Percentiles rank a stretch among this genome's conserved stretches.
Conservation (phyloP, 2,888 invertebrate genomes). For the Philereme transversata region DNA sequence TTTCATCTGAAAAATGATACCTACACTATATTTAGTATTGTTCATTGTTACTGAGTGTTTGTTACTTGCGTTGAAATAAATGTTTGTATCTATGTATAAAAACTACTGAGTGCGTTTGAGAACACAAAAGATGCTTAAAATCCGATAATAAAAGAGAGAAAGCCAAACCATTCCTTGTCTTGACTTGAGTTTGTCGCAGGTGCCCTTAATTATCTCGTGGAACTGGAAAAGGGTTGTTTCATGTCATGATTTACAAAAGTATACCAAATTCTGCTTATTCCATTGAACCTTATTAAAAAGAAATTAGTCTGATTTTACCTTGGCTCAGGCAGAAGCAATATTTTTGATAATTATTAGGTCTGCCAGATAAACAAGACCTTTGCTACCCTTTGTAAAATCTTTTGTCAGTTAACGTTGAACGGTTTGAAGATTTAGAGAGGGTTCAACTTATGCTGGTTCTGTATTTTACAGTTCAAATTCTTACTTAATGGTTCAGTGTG, state of each 20-base stretch:
- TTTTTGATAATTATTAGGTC: conserved; percentile 34
- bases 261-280: background rate
- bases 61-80: too few relatives aligned
- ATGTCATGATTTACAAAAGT: conserved; percentile 29
- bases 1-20: too few relatives aligned
- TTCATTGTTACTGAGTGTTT: too few relatives aligned
- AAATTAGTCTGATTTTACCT: conserved; percentile 4
- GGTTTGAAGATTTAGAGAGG: conserved; percentile 24
- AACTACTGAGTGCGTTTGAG: too few relatives aligned
- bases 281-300: conserved; percentile 11
- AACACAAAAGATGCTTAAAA: background rate
- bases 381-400: conserved; percentile 31
- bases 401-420: conserved; percentile 25
- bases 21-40: too few relatives aligned
- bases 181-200: conserved; percentile 43
- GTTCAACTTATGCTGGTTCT: conserved; percentile 33
- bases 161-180: conserved; percentile 23
- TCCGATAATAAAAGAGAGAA: conserved; percentile 4
- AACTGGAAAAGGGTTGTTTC: conserved; percentile 44
- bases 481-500: conserved; percentile 32
- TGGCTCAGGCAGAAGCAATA: conserved; percentile 11
- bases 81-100: too few relatives aligned
- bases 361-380: conserved; percentile 35
- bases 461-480: conserved; percentile 30
- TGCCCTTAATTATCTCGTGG: conserved; percentile 43